Evolutionary conservation across 2,113 vertebrate species (phyloP).

Genomic region (Gadus macrocephalus): DNA sequence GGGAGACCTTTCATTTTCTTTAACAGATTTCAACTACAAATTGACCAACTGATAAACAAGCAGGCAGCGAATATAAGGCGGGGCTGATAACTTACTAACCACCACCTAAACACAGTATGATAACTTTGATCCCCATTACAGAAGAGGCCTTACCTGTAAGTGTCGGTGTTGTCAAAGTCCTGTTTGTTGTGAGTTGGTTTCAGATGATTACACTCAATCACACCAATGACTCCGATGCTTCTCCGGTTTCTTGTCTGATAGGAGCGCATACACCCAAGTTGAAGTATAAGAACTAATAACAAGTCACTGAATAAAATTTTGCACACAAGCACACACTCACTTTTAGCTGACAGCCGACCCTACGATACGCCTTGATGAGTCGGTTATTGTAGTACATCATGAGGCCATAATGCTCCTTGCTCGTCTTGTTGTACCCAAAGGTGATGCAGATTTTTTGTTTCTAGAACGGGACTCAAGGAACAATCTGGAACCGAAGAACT

Average conservation of each 20-base stretch:
- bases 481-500: background rate
- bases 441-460: conserved; percentile 79
- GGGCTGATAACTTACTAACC: too few relatives aligned
- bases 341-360: conserved; percentile 88
- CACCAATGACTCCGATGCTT: conserved; percentile 90
- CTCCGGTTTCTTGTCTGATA: conserved; percentile 78
- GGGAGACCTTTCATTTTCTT: too few relatives aligned
- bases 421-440: conserved; percentile 95
- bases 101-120: too few relatives aligned
- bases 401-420: conserved; percentile 92
- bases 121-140: background rate
- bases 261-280: background rate
- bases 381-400: conserved; percentile 99
- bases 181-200: conserved; percentile 97
- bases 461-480: conserved; percentile 47
- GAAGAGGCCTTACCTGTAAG: conserved; percentile 81
- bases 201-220: conserved; percentile 92
- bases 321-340: conserved; percentile 58
- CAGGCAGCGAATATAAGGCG: too few relatives aligned
- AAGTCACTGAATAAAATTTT: too few relatives aligned
- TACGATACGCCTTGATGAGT: conserved; percentile 93
- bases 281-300: too few relatives aligned
- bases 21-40: background rate
- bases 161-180: conserved; percentile 90
- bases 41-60: background rate